phyloP scores from a whole-genome alignment of 2,888 invertebrate genomes.

The Andrena marginata region DNA sequence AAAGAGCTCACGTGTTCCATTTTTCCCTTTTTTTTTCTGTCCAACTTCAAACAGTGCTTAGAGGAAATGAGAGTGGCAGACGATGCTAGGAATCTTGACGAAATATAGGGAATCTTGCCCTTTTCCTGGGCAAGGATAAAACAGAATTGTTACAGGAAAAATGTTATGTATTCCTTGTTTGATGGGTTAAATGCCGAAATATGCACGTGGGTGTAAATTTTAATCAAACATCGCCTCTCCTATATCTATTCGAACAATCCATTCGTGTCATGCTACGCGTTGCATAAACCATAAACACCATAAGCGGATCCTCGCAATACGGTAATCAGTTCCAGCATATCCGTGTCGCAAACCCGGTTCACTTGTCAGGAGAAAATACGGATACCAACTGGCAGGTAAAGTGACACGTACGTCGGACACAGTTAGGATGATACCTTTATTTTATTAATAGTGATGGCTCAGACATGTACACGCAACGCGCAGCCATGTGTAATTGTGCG shows the following conservation, averaged over 20 bases:
- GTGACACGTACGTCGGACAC: slow-evolving; percentile 57
- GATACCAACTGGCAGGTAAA: slow-evolving; percentile 68
- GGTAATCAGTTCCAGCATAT: slow-evolving; percentile 9
- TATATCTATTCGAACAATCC: not conserved
- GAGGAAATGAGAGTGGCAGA: not conserved
- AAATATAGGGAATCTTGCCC: not conserved
- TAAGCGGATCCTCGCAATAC: slow-evolving; percentile 1
- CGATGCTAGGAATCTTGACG: not conserved
- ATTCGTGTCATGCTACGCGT: slow-evolving; percentile 1
- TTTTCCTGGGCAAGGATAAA: not conserved
- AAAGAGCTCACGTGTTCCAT: slow-evolving; percentile 3
- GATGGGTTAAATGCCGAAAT: too few species aligned
- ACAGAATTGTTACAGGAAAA: not conserved
- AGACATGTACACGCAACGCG: slow-evolving; percentile 69
- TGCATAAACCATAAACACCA: slow-evolving; percentile 16
- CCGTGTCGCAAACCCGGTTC: not conserved
- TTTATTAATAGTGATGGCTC: slow-evolving; percentile 82
- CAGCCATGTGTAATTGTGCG: slow-evolving; percentile 77
- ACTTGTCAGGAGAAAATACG: slow-evolving; percentile 53
- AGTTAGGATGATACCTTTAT: slow-evolving; percentile 67
- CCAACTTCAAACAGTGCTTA: not conserved
- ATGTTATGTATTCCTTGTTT: too few species aligned
- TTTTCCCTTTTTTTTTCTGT: not conserved
- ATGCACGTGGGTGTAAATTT: not conserved
- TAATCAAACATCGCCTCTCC: not conserved